Conservation (phyloP, 2,113 vertebrate genomes). For the Archilochus colubris region DNA sequence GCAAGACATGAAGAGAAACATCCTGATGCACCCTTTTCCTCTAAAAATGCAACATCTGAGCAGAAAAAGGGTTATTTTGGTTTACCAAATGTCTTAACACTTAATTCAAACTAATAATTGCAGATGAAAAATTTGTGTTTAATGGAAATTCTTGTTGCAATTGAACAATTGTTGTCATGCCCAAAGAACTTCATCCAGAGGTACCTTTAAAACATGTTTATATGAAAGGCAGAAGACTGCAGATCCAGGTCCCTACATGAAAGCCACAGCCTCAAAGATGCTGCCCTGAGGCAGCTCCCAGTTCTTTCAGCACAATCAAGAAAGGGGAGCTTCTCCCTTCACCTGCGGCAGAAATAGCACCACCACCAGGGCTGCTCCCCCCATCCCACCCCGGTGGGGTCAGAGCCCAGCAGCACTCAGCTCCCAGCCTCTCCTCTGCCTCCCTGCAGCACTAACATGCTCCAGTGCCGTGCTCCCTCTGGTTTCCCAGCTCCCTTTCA, state of each 20-base stretch:
- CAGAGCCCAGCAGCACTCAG: background rate
- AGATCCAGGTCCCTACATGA: accelerated
- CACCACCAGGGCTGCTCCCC: background rate
- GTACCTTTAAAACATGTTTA: background rate
- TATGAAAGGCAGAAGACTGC: accelerated
- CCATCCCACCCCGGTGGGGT: too few relatives aligned
- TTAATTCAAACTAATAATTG: background rate
- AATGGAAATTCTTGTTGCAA: background rate
- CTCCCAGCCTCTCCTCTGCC: too few relatives aligned
- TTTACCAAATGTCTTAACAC: background rate
- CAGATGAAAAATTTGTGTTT: background rate
- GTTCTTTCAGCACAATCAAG: too few relatives aligned
- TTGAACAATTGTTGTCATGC: accelerated
- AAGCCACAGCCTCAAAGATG: background rate
- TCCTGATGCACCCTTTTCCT: accelerated
- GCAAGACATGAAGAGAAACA: accelerated
- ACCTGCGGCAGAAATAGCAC: too few relatives aligned
- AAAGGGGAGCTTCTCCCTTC: too few relatives aligned
- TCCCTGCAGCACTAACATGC: accelerated
- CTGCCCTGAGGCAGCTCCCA: accelerated
- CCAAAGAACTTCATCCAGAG: background rate
- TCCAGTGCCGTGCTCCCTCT: accelerated
- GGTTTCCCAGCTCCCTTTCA: accelerated
- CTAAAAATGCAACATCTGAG: accelerated
- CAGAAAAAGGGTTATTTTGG: background rate